These are phyloP conservation scores for Limosa lapponica DNA, from an alignment of 2,797 vertebrate genomes.

Conservation along the genomic window DNA sequence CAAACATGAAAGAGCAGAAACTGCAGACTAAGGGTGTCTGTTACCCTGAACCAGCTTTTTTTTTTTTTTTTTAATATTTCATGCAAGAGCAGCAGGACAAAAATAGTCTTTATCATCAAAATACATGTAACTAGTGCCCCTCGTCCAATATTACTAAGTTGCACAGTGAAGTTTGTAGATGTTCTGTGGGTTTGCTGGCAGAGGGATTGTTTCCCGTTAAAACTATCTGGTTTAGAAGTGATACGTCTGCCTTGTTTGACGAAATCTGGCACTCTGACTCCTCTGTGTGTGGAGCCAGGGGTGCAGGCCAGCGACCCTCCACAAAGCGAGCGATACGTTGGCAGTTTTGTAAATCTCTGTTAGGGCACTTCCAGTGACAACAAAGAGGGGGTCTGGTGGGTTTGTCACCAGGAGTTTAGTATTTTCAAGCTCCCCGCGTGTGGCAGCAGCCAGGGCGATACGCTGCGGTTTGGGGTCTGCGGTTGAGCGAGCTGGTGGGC, in stretches of 20 bases:
- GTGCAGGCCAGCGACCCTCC: not conserved
- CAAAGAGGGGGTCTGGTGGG: not conserved
- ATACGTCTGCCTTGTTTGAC: not conserved
- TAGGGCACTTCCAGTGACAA: not conserved
- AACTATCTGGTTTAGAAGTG: not conserved
- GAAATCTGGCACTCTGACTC: not conserved
- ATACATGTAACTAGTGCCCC: not conserved
- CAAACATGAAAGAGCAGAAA: conserved; percentile 63
- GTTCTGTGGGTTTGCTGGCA: not conserved
- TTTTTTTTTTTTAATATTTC: not conserved
- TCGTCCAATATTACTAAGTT: not conserved
- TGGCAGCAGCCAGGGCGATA: not conserved
- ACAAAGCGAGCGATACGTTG: not conserved
- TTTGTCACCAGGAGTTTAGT: not conserved
- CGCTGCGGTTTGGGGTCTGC: not conserved
- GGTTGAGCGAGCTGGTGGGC: not conserved
- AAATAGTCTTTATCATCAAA: conserved; percentile 15
- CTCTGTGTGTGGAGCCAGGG: no score
- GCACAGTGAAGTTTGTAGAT: not conserved
- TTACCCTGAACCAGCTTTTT: not conserved
- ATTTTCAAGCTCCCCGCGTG: not conserved
- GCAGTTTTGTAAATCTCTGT: not conserved
- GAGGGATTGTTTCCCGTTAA: not conserved
- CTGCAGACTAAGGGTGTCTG: conserved; percentile 33
- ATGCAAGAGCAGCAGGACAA: not conserved